Base-by-base conservation (phyloP, 2,113 vertebrate species). In the Ictalurus punctatus region DNA sequence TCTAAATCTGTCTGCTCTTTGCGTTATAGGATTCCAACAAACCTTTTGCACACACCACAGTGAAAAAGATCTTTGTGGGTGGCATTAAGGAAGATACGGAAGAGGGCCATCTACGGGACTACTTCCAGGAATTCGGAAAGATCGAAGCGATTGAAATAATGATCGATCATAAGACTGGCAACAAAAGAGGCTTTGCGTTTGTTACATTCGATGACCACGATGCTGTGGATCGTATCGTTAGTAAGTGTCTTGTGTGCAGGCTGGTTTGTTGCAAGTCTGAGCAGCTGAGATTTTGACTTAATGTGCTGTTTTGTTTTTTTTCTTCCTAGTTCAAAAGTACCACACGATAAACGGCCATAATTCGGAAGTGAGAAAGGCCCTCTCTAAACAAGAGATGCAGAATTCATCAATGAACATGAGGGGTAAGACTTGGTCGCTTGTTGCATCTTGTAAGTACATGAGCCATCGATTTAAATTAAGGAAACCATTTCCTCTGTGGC, bases 31-130 rank as follows among this genome's bases (percentile, higher is more conserved):
- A 65, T 52, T 58, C 14, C 17, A 58, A 58, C 56, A 58, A 58
- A 58, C 56, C 56, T 58, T 58, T 58, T 16, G 56, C 56, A 17
- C 56, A 58, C 56, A 58, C 56, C 16, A 99, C 98, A 0, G 98
- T 99, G 23, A 99, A 99, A 88, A 99, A 99, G 90, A 99, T 99
- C n/a, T 99, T 99, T 84, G 98, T 98, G 54, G 98, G 98, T 0
- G 98, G 98, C 13, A 99, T 99, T 88, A 99, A 98, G 85, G 98
- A 99, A 93, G 98, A 99, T 74, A 99, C 97, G 0, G 98, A 99
- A 54, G 98, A 99, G 86, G 94, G 97, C 0, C 98, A 99, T 19
- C 91, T 99, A 71, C 93, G 97, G 2, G 98, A 99, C 63, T 99
- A 99, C 88, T 99, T 99, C 86, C 92, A 96, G 0, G 17, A 58